Base-by-base conservation (phyloP, 2,113 vertebrate species). In the Verasper variegatus region DNA sequence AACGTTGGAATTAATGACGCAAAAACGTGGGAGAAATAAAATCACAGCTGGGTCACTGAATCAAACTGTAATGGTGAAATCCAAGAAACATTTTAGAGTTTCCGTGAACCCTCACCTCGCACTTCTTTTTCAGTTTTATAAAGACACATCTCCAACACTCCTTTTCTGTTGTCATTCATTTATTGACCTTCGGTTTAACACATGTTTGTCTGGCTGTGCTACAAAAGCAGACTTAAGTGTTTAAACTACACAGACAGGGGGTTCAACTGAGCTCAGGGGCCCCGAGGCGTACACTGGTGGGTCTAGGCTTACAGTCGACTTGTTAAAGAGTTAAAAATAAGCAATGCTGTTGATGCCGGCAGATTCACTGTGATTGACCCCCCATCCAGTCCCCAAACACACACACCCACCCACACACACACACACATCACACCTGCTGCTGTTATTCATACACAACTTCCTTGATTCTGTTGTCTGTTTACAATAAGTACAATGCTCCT, bases 291-390 rank as follows among this genome's bases (percentile, higher is more conserved):
- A 89, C 76, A 81, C 67, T 37, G 63, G n/a, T 21, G 23, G 78
- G 85, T 86, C 86, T 93, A 85, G 57, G 60, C 72, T 93, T 93
- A 94, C 91, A 92, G 84, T 71, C 76, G 74, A 89, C 92, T 93
- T 89, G 81, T 94, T 93, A 92, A 88, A 92, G 74, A 87, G 93
- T 91, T 94, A 94, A 93, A 95, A 94, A 94, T 95, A 95, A 92
- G 91, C 56, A 42, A 72, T 21, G 78, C 78, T 91, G 80, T 86
- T 81, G 84, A 92, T 81, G 85, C 87, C 84, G 72, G 82, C 17
- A 23, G 77, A 81, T 89, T 89, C 73, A 59, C 69, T 87, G 55
- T 71, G 80, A 89, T 83, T 87, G 86, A 93, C 86, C 82, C 76
- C 74, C 56, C 58, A n/a, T n/a, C 40, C 55, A 9, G 17, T n/a